phyloP scores from a whole-genome alignment of 2,888 invertebrate species.

The Cremastinae sp. region DNA sequence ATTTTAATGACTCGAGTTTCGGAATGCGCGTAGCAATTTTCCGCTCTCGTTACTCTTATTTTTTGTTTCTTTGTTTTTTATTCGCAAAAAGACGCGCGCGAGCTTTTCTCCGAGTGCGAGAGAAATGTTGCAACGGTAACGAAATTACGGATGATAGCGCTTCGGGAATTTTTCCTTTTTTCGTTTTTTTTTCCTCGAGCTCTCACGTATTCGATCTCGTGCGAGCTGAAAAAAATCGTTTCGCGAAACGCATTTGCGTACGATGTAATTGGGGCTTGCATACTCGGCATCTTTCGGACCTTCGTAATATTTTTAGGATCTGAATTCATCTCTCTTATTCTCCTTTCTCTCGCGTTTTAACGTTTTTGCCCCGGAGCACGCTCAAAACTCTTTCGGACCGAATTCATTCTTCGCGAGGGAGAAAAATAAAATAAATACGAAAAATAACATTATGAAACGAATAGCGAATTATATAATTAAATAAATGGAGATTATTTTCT shows the following conservation, averaged over 20 bases:
- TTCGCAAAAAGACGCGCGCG: background rate
- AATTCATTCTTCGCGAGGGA: conserved; percentile 46
- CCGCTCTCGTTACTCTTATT: background rate
- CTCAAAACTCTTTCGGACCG: background rate
- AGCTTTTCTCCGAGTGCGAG: conserved; percentile 6
- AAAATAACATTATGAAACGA: no score
- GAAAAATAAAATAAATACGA: conserved; percentile 1
- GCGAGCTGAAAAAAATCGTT: conserved; percentile 33
- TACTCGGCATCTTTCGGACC: background rate
- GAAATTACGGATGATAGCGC: conserved; percentile 18
- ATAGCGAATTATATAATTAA: no score
- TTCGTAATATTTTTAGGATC: conserved; percentile 39
- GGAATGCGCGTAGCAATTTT: no score
- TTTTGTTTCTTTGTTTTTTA: background rate
- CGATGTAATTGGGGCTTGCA: conserved; percentile 36
- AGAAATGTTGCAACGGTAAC: conserved; percentile 31
- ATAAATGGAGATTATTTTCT: no score
- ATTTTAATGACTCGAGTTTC: background rate
- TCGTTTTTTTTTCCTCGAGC: conserved; percentile 13
- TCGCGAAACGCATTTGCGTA: conserved; percentile 33
- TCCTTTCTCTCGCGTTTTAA: conserved; percentile 7
- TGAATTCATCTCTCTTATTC: conserved; percentile 7
- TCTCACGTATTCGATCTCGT: conserved; percentile 16
- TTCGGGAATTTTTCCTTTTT: background rate
- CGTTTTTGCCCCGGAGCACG: background rate